phyloP scores from a whole-genome alignment of 2,797 vertebrate genomes.

The Babyrousa celebensis region DNA sequence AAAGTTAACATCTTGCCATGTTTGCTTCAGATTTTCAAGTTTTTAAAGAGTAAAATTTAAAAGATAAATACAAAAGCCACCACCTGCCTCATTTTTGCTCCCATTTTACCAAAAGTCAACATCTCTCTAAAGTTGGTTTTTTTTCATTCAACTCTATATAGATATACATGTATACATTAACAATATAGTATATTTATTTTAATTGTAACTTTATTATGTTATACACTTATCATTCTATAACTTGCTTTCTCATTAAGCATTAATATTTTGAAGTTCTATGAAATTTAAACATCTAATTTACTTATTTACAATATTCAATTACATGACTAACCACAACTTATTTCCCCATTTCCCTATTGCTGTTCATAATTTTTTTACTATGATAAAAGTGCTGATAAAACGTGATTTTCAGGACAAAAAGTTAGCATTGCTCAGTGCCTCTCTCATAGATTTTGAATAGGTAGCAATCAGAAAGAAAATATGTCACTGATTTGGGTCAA shows the following conservation, averaged over 20 bases:
- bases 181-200: background rate
- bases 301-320: background rate
- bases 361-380: background rate
- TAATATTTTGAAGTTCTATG: background rate
- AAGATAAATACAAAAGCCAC: background rate
- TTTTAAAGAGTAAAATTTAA: conserved; percentile 36
- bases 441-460: background rate
- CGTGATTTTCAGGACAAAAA: background rate
- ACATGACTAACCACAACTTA: background rate
- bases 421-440: background rate
- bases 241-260: background rate
- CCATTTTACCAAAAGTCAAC: background rate
- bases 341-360: background rate
- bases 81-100: background rate
- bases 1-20: background rate
- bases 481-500: background rate
- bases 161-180: background rate
- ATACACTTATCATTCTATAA: background rate
- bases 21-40: background rate
- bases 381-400: background rate
- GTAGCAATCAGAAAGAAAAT: background rate
- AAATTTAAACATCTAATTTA: background rate
- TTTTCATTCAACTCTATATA: background rate
- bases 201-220: background rate
- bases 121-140: background rate